phyloP scores from a whole-genome alignment of 2,888 invertebrate species.

The Thymelicus acteon region DNA sequence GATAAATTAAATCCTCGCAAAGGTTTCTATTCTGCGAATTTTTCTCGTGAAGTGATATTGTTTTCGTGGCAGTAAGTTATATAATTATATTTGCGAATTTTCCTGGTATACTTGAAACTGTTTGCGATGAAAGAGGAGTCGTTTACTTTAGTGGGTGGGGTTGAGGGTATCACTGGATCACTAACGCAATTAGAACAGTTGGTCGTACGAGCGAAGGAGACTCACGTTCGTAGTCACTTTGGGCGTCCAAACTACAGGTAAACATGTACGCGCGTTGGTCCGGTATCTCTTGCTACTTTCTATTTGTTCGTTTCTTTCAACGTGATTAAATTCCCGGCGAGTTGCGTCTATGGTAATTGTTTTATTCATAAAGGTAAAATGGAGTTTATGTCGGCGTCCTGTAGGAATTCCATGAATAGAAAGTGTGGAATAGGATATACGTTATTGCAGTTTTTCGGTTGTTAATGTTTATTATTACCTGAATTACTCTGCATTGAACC shows the following conservation, averaged over 20 bases:
- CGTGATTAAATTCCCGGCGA: slow-evolving; percentile 33
- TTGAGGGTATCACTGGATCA: slow-evolving; percentile 67
- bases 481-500: too few relatives aligned
- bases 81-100: slow-evolving; percentile 80
- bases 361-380: slow-evolving; percentile 17
- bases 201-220: slow-evolving; percentile 59
- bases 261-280: slow-evolving; percentile 28
- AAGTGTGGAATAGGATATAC: background rate
- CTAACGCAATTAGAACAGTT: slow-evolving; percentile 77
- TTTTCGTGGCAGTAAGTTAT: slow-evolving; percentile 54
- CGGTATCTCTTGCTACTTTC: slow-evolving; percentile 23
- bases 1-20: slow-evolving; percentile 27
- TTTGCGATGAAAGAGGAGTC: slow-evolving; percentile 79
- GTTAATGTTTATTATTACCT: too few relatives aligned
- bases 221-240: slow-evolving; percentile 49
- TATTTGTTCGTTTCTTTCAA: slow-evolving; percentile 30
- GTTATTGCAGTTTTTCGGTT: background rate
- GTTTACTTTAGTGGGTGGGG: slow-evolving; percentile 68
- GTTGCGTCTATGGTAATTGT: slow-evolving; percentile 24
- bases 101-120: slow-evolving; percentile 77
- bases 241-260: slow-evolving; percentile 42
- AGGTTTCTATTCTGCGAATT: slow-evolving; percentile 14
- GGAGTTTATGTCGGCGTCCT: slow-evolving; percentile 1
- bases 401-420: slow-evolving; percentile 10
- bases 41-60: slow-evolving; percentile 41